Evolutionary conservation across 2,797 vertebrate genomes (phyloP).

Genomic region (Gymnoscopelus braueri): DNA sequence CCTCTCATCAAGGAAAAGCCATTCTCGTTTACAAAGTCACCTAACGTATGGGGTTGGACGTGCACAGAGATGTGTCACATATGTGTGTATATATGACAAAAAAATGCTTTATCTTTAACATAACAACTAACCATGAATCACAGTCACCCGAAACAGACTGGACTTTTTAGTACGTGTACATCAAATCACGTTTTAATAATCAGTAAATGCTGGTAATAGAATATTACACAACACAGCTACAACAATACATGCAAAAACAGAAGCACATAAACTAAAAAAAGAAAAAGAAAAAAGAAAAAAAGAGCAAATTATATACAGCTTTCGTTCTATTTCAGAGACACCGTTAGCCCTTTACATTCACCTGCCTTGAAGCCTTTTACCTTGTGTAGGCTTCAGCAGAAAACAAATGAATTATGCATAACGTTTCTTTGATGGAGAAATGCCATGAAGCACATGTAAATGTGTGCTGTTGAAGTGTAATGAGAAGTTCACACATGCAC

Average conservation of each 20-base stretch:
- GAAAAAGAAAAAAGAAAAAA: not conserved
- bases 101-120: too few species aligned
- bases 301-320: not conserved
- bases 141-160: too few species aligned
- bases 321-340: constrained; percentile 1
- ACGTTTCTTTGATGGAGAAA: constrained; percentile 25
- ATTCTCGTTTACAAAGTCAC: constrained; percentile 58
- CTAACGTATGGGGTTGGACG: constrained; percentile 30
- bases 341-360: constrained; percentile 7
- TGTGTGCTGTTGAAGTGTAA: constrained; percentile 14
- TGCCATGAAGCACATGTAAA: constrained; percentile 28
- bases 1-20: constrained; percentile 7
- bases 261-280: not conserved
- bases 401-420: constrained; percentile 35
- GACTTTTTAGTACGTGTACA: too few species aligned
- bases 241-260: too few species aligned
- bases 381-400: constrained; percentile 17
- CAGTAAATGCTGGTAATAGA: too few species aligned
- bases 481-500: not conserved
- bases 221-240: too few species aligned
- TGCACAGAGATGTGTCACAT: constrained; percentile 30
- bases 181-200: too few species aligned
- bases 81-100: too few species aligned
- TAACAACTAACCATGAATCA: too few species aligned
- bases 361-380: constrained; percentile 19